These are phyloP conservation scores for Trigoniulus corallinus DNA, from an alignment of 1,140 invertebrate species.

Conservation along the genomic window DNA sequence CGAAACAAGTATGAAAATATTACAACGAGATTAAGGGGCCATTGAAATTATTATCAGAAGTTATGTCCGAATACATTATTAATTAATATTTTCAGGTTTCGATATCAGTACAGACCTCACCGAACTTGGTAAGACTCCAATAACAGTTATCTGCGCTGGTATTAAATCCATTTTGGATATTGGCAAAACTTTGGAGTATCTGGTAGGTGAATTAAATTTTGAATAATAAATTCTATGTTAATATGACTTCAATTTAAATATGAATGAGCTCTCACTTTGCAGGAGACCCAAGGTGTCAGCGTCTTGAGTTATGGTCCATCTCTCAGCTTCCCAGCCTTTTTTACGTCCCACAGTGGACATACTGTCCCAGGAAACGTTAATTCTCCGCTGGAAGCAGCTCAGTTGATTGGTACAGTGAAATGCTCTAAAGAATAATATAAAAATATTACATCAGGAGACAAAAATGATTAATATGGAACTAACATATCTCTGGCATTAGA, in stretches of 20 bases:
- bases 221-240: not conserved
- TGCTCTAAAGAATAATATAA: conserved; percentile 4
- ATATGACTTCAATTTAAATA: conserved; percentile 2
- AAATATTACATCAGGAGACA: not conserved
- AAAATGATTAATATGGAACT: not conserved
- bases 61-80: too few species aligned
- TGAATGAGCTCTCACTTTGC: conserved; percentile 10
- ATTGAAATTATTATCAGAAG: too few species aligned
- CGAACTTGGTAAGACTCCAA: conserved; percentile 69
- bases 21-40: too few species aligned
- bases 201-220: conserved; percentile 36
- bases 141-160: conserved; percentile 85
- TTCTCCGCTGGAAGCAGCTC: conserved; percentile 45
- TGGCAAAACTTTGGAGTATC: conserved; percentile 76
- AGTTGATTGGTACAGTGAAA: conserved; percentile 36
- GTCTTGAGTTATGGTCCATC: conserved; percentile 54
- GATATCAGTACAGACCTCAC: conserved; percentile 91
- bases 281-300: conserved; percentile 89
- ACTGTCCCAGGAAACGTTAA: conserved; percentile 48
- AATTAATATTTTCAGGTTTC: conserved; percentile 30
- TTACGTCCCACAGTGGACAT: conserved; percentile 48
- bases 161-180: conserved; percentile 97
- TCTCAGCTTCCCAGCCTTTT: conserved; percentile 68
- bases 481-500: too few species aligned
- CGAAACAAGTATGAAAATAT: too few species aligned